Base-by-base conservation (phyloP, 1,140 invertebrate species). In the Procambarus virginalis region DNA sequence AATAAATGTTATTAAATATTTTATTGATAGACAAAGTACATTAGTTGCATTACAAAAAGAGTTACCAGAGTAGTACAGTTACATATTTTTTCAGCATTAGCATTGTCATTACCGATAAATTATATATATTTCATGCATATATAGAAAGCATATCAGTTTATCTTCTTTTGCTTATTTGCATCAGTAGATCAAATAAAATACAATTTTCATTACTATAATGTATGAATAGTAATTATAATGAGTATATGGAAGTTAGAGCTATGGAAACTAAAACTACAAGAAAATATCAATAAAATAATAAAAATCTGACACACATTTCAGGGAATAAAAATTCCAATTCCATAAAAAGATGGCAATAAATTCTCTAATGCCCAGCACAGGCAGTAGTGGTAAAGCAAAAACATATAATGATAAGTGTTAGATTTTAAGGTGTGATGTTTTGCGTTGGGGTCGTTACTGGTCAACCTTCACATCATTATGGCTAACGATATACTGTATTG, bases 1-100 rank as follows among this genome's bases (percentile, higher is more conserved):
- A 60, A 77, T n/a, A 68, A 89, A 9, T 51, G 88, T 89, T 89
- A 89, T 91, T 89, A 89, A 89, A 91, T 91, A 76, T 91, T 91
- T 91, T 91, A 91, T 82, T 91, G 91, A 91, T 91, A 91, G 91
- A 91, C 91, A 91, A 91, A 91, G 87, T 91, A 91, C 86, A 91
- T 91, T 91, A 91, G 91, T 91, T 86, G 86, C 84, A 91, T 86
- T 91, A 91, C 91, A 91, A 91, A 91, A 91, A 91, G 91, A 91
- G 91, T 91, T 91, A 91, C 85, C 84, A 86, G 87, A 89, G 86
- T 89, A 89, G 79, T 89, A 84, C 81, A 84, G 88, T 84, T 89
- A 89, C 88, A 89, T 89, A 84, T 89, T 75, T 82, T 84, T 68
- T 89, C 88, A 89, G 88, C 88, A 79, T 84, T 89, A 84, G 88